phyloP scores from a whole-genome alignment of 2,888 invertebrate genomes.

The Hydrotaea diabolus region DNA sequence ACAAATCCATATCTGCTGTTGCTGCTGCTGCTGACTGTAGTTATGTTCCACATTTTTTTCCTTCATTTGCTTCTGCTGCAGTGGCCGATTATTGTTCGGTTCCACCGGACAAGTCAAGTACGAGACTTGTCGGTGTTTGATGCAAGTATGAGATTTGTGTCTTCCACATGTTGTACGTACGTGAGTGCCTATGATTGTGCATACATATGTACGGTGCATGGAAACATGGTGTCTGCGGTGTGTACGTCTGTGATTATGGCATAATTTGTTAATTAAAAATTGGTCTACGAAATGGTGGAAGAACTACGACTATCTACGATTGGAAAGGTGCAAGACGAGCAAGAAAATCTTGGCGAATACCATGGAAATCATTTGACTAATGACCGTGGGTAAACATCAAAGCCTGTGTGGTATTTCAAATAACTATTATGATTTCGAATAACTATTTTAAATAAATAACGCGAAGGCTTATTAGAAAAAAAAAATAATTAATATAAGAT shows the following conservation, averaged over 20 bases:
- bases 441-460: too few species aligned
- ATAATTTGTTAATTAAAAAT: slow-evolving; percentile 66
- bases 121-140: slow-evolving; percentile 64
- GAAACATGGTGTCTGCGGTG: slow-evolving; percentile 27
- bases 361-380: too few species aligned
- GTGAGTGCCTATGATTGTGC: slow-evolving; percentile 25
- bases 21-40: slow-evolving; percentile 24
- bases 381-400: too few species aligned
- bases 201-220: neutral
- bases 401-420: too few species aligned
- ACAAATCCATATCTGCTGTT: slow-evolving; percentile 47
- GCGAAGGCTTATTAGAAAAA: too few species aligned
- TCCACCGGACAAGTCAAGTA: slow-evolving; percentile 52
- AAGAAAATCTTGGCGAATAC: too few species aligned
- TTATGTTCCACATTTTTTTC: slow-evolving; percentile 45
- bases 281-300: slow-evolving; percentile 40
- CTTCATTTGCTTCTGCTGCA: slow-evolving; percentile 28
- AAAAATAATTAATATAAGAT: too few species aligned
- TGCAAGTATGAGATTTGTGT: slow-evolving; percentile 62
- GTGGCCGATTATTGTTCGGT: slow-evolving; percentile 55
- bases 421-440: too few species aligned
- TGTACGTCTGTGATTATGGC: slow-evolving; percentile 58
- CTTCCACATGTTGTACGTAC: slow-evolving; percentile 38
- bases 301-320: neutral
- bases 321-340: neutral